phyloP scores from a whole-genome alignment of 2,113 vertebrate genomes.

The Ascaphus truei region DNA sequence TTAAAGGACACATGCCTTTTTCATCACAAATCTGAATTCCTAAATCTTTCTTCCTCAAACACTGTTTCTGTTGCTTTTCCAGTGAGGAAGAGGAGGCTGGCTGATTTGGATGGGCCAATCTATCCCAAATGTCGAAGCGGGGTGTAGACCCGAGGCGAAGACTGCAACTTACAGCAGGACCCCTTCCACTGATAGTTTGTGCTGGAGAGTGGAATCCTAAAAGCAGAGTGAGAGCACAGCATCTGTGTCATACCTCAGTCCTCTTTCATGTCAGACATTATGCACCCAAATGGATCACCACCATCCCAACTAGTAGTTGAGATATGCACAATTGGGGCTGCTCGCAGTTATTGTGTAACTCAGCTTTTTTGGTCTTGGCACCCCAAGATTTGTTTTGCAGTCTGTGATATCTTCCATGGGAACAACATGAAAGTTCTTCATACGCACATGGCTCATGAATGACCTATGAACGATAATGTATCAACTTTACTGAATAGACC shows the following conservation, averaged over 20 bases:
- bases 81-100: conserved; percentile 96
- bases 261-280: conserved; percentile 41
- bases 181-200: conserved; percentile 34
- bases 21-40: no score
- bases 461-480: no score
- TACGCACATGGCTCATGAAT: neutral
- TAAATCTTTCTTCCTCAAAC: no score
- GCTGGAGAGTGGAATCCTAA: conserved; percentile 44
- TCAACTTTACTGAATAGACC: no score
- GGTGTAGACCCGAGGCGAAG: conserved; percentile 61
- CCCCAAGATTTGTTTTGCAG: neutral
- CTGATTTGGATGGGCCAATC: conserved; percentile 84
- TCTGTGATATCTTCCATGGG: neutral
- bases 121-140: conserved; percentile 92
- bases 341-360: neutral
- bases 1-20: no score
- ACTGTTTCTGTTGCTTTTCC: conserved; percentile 51
- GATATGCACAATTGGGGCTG: neutral
- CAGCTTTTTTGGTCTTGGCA: neutral
- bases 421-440: neutral
- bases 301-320: conserved; percentile 41
- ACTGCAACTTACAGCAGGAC: conserved; percentile 43
- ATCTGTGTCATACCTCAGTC: conserved; percentile 59
- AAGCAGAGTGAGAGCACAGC: conserved; percentile 51
- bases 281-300: conserved; percentile 47